Base-by-base conservation (phyloP, 2,888 invertebrate genomes). In the Nesidiocoris tenuis region DNA sequence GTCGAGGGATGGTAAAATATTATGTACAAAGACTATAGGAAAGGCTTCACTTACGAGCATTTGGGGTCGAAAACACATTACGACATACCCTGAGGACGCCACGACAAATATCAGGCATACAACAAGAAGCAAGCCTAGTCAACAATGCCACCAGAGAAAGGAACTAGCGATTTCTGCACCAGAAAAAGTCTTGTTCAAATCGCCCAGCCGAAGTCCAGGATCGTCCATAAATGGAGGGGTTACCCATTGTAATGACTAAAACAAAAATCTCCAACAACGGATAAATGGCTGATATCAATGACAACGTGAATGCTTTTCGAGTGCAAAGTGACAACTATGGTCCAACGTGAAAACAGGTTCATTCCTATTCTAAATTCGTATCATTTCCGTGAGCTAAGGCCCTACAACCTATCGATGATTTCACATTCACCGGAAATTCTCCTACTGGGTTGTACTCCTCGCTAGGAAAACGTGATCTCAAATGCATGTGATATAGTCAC, bases 401-500 rank as follows among this genome's bases (percentile, higher is more conserved):
- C 67, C 56, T 56, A 55, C 55, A n/a, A n/a, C n/a, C n/a, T n/a
- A 18, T 19, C 21, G 16, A 12, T 9, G 22, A 67, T 54, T 56
- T 55, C 54, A 56, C 67, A 67, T 67, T 22, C 56, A 67, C 54
- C 18, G 9, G 39, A 25, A 25, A 65, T 39, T 67, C 67, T 67
- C 67, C 56, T 67, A 56, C 67, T 5, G 21, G 39, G 39, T 12
- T 7, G 56, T n/a, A 66, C 19, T 56, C 23, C 55, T 56, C 39
- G 18, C 67, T 56, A 67, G 22, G 23, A 67, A 39, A 39, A 39
- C 39, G 67, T 67, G 67, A 67, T 19, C 56, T 67, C 61, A 39
- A 66, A 77, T 77, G 77, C 76, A 77, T 68, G 76, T 77, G 68
- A 74, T 77, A 78, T 76, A 75, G 77, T 79, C 77, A 79, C 79